A percentile compares a stretch with the other conserved stretches of the same genome.
These are phyloP conservation scores for Morinoia aosen DNA, from an alignment of 2,888 invertebrate genomes.

Conservation along the genomic window DNA sequence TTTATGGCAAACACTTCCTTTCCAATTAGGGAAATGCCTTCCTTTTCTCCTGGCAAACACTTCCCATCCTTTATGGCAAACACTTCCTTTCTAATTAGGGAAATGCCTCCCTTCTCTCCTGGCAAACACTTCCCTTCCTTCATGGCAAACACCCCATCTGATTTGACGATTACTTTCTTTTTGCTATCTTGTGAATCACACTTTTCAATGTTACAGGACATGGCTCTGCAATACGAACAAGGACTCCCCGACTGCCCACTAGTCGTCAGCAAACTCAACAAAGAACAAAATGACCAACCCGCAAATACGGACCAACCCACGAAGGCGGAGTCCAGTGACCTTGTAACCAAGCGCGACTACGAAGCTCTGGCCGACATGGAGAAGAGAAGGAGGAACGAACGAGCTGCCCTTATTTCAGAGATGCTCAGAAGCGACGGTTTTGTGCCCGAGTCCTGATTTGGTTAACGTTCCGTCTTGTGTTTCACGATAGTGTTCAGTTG, in stretches of 20 bases:
- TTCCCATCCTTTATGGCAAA: too few relatives aligned
- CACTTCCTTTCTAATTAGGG: too few relatives aligned
- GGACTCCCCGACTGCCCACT: conserved; percentile 62
- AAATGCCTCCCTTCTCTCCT: too few relatives aligned
- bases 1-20: too few relatives aligned
- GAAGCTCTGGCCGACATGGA: conserved; percentile 66
- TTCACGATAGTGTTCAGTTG: background rate
- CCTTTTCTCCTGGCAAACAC: too few relatives aligned
- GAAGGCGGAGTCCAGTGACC: background rate
- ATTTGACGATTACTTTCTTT: background rate
- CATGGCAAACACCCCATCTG: background rate
- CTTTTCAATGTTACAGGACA: conserved; percentile 55
- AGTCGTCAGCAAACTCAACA: conserved; percentile 42
- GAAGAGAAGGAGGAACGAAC: conserved; percentile 60
- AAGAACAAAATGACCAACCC: conserved; percentile 16
- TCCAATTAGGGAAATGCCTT: too few relatives aligned
- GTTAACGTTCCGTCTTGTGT: background rate
- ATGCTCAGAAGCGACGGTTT: conserved; percentile 60
- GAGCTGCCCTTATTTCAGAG: conserved; percentile 61
- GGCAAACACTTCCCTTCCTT: too few relatives aligned
- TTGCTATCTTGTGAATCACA: background rate
- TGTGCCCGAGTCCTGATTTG: background rate
- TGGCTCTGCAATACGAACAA: conserved; percentile 67
- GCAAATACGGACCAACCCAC: background rate
- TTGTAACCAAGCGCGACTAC: conserved; percentile 55